These are phyloP conservation scores for Siniperca scherzeri DNA, from an alignment of 2,797 vertebrate genomes.

Conservation along the genomic window DNA sequence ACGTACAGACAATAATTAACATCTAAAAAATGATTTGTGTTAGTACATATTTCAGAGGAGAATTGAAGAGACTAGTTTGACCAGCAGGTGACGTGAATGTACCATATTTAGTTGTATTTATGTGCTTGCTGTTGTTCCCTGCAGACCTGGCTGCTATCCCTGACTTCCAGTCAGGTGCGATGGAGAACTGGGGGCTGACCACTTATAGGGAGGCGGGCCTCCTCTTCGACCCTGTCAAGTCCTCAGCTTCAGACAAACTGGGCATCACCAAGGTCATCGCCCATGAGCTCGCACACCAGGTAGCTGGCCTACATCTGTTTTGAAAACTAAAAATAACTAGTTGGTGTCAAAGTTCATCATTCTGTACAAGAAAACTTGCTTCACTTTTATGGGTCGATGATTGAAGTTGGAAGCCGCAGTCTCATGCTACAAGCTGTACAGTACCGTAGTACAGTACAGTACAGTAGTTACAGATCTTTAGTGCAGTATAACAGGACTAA, in stretches of 20 bases:
- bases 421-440: background rate
- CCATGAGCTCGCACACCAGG: slow-evolving; percentile 95
- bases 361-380: background rate
- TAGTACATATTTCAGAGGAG: background rate
- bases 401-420: background rate
- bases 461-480: background rate
- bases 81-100: background rate
- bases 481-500: background rate
- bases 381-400: background rate
- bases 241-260: slow-evolving; percentile 90
- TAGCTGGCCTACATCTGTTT: slow-evolving; percentile 22
- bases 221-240: slow-evolving; percentile 88
- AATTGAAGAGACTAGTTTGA: background rate
- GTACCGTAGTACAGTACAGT: background rate
- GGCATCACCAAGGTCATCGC: slow-evolving; percentile 89
- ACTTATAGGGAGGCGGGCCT: slow-evolving; percentile 91
- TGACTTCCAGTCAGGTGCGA: slow-evolving; percentile 93
- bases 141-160: slow-evolving; percentile 94
- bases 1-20: background rate
- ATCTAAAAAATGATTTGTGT: background rate
- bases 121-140: slow-evolving; percentile 15
- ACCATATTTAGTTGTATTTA: background rate
- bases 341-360: background rate
- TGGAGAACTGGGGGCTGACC: slow-evolving; percentile 97
- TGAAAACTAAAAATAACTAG: background rate